A percentile compares a stretch with the other conserved stretches of the same genome.
These are phyloP conservation scores for Pecten maximus DNA, from an alignment of 2,888 invertebrate species.

Conservation along the genomic window DNA sequence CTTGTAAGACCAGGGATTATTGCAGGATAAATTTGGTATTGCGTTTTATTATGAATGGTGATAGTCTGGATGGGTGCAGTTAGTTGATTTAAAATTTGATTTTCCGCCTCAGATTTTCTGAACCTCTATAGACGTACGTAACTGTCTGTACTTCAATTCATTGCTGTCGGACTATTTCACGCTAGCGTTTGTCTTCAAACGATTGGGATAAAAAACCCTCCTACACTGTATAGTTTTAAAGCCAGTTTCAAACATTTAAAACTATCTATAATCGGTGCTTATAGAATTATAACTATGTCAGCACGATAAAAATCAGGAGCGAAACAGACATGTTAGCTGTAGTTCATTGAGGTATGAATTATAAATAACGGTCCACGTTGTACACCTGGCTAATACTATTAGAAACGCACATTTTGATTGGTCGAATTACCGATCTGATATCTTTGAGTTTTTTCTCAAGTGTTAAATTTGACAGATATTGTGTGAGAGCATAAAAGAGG, in stretches of 20 bases:
- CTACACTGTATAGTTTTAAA: background rate
- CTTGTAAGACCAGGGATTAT: too few species aligned
- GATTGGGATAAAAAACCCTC: background rate
- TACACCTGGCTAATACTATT: background rate
- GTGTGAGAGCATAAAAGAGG: background rate
- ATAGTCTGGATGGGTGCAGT: background rate
- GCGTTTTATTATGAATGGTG: background rate
- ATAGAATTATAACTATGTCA: background rate
- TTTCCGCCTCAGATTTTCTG: background rate
- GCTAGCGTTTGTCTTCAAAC: background rate
- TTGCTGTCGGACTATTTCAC: background rate
- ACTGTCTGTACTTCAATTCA: background rate
- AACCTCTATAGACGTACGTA: background rate
- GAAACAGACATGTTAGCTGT: background rate
- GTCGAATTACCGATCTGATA: background rate
- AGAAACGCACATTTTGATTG: background rate
- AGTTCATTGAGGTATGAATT: background rate
- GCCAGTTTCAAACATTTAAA: background rate
- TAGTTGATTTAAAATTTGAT: background rate
- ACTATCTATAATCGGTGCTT: background rate
- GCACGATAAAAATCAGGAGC: background rate
- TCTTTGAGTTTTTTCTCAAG: background rate
- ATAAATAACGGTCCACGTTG: background rate
- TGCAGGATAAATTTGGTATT: background rate
- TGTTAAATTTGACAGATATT: conserved; percentile 12